Evolutionary conservation across 35 echinoderm and acorn worm species (phyloP), one percentile per base, ranked within the genome.

Genomic region (Ophiothrix spiculata): DNA sequence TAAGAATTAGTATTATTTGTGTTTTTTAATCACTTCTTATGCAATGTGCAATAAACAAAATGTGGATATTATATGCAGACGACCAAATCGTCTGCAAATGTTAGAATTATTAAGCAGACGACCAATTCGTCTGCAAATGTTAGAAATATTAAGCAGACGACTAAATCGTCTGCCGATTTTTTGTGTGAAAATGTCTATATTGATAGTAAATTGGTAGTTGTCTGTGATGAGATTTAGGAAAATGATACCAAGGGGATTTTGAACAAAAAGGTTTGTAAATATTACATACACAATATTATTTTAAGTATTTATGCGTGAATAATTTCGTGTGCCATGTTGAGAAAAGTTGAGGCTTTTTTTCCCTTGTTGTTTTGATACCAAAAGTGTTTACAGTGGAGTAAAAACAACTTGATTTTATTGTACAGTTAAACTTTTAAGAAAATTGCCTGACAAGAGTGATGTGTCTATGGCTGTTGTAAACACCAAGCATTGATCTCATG

Each of bases 1-100:
- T 25, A 69, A 69, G 60, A 69, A n/a, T n/a, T n/a, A n/a, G n/a
- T 25, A 25, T 69, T 69, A 69, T 69, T 69, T 69, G 60, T 69
- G 19, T 49, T 69, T n/a, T 69, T 69, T 69, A 69, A 6, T 25
- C 4, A 69, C n/a, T 15, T 69, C 60, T 69, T 69, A 69, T 69
- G 42, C 60, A 69, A 15, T 69, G 60, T 49, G 60, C 60, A 69
- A 69, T 69, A 69, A 69, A 69, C 4, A n/a, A n/a, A n/a, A 25
- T n/a, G 8, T 49, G 42, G 60, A 69, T 28, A 49, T 19, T 49
- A 49, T 69, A n/a, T 4, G 60, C 60, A 69, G 60, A 69, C 29
- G 60, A 12, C n/a, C n/a, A n/a, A n/a, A n/a, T n/a, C n/a, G n/a
- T n/a, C n/a, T n/a, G n/a, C n/a, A n/a, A n/a, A n/a, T n/a, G n/a